Conservation (phyloP, 1,140 invertebrate species). For the Nautilus pompilius region DNA sequence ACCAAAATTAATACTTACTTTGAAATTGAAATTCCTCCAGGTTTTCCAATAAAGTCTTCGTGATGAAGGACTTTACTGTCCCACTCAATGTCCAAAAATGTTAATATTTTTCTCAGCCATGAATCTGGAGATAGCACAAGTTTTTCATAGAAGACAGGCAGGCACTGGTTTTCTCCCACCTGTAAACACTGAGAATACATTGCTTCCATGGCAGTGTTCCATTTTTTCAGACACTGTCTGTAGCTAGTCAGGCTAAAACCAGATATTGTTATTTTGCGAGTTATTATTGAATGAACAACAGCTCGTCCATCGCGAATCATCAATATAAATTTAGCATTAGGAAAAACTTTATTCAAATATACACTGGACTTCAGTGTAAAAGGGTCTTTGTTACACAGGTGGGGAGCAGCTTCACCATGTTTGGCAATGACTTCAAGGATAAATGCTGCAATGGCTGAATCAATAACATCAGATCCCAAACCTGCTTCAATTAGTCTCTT, state of each 20-base stretch:
- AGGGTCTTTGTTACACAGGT: conserved; percentile 98
- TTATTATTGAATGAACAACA: conserved; percentile 97
- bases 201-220: conserved; percentile 90
- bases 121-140: conserved; percentile 88
- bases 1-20: conserved; percentile 68
- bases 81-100: conserved; percentile 92
- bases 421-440: conserved; percentile 73
- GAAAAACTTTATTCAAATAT: conserved; percentile 73
- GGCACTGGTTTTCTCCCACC: conserved; percentile 77
- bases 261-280: conserved; percentile 95
- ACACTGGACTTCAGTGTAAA: conserved; percentile 85
- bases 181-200: conserved; percentile 91
- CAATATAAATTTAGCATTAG: conserved; percentile 89
- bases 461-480: conserved; percentile 85
- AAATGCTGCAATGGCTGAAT: conserved; percentile 93
- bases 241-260: conserved; percentile 94
- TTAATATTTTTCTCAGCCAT: conserved; percentile 85
- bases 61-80: conserved; percentile 95
- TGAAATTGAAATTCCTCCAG: conserved; percentile 77
- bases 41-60: conserved; percentile 94
- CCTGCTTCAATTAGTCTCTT: conserved; percentile 88
- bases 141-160: conserved; percentile 94
- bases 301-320: conserved; percentile 97
- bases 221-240: conserved; percentile 89
- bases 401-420: conserved; percentile 82